These are phyloP conservation scores for Sorex araneus DNA, from an alignment of 2,113 vertebrate species.

Conservation along the genomic window DNA sequence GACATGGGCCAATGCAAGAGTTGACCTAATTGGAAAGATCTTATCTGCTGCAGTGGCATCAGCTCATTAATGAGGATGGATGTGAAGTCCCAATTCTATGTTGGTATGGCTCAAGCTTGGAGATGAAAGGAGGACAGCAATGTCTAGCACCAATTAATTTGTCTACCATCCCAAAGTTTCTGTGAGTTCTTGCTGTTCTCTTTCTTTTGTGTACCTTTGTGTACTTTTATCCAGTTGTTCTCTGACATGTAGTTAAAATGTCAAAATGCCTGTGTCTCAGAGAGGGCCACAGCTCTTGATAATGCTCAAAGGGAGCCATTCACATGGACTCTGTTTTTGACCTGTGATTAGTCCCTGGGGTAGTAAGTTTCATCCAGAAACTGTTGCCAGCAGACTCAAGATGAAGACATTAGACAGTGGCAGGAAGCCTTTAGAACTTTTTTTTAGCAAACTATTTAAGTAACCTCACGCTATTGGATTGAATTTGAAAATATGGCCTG, in stretches of 20 bases:
- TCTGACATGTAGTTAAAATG: neutral
- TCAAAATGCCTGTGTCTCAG: neutral
- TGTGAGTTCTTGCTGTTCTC: neutral
- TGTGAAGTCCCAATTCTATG: conserved; percentile 15
- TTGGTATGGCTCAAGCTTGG: neutral
- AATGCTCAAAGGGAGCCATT: neutral
- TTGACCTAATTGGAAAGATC: conserved; percentile 26
- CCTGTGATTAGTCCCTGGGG: neutral
- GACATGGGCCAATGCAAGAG: conserved; percentile 31
- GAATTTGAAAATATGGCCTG: neutral
- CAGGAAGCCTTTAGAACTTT: neutral
- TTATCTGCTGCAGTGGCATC: neutral
- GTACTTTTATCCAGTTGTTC: neutral
- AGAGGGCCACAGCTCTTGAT: neutral
- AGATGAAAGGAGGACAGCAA: neutral
- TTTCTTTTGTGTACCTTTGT: neutral
- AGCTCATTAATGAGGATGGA: neutral
- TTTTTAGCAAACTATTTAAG: neutral
- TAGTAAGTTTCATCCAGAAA: neutral
- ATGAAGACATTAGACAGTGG: neutral
- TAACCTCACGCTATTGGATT: neutral
- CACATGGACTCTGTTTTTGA: neutral
- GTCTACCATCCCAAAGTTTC: neutral
- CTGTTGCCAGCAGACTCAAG: neutral
- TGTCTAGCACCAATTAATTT: conserved; percentile 1